Percentiles rank a stretch among this genome's conserved stretches.
phyloP scores from a whole-genome alignment of 1,140 invertebrate species.

The Formica exsecta region DNA sequence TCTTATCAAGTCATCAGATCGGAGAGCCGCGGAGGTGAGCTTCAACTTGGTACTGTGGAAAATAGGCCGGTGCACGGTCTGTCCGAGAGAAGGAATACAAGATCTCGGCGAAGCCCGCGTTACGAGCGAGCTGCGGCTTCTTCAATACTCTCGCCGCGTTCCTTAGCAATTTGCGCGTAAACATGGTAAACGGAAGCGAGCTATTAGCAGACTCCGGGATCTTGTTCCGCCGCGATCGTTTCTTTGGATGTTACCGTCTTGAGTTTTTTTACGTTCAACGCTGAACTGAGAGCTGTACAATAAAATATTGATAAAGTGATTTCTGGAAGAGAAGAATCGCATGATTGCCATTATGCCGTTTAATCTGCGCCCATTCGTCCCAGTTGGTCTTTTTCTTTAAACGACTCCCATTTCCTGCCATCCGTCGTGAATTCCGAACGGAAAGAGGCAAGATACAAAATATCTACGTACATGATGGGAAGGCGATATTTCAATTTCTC shows the following conservation, averaged over 20 bases:
- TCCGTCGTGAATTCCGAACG: slow-evolving; percentile 12
- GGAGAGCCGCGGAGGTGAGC: neutral
- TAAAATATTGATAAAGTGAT: slow-evolving; percentile 35
- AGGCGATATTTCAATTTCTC: neutral
- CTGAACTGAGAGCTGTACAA: neutral
- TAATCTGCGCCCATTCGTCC: slow-evolving; percentile 27
- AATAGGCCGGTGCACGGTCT: neutral
- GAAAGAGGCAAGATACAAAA: slow-evolving; percentile 28
- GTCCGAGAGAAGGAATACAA: slow-evolving; percentile 1
- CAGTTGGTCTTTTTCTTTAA: slow-evolving; percentile 5
- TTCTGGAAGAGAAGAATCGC: slow-evolving; percentile 6
- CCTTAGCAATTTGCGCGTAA: neutral
- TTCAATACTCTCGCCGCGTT: slow-evolving; percentile 10
- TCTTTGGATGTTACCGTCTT: slow-evolving; percentile 48
- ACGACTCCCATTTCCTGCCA: slow-evolving; percentile 36
- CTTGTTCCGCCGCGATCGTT: slow-evolving; percentile 67
- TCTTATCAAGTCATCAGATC: slow-evolving; percentile 55
- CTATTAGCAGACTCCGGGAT: slow-evolving; percentile 59
- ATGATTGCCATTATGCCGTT: slow-evolving; percentile 8
- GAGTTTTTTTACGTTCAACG: slow-evolving; percentile 44
- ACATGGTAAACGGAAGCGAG: slow-evolving; percentile 61
- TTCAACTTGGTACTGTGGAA: neutral
- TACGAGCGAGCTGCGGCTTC: slow-evolving; percentile 23
- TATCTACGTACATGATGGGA: neutral
- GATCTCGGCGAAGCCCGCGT: neutral